Conservation (phyloP, 53 echinoderm and acorn worm species). For the Echinometra lucunter region DNA sequence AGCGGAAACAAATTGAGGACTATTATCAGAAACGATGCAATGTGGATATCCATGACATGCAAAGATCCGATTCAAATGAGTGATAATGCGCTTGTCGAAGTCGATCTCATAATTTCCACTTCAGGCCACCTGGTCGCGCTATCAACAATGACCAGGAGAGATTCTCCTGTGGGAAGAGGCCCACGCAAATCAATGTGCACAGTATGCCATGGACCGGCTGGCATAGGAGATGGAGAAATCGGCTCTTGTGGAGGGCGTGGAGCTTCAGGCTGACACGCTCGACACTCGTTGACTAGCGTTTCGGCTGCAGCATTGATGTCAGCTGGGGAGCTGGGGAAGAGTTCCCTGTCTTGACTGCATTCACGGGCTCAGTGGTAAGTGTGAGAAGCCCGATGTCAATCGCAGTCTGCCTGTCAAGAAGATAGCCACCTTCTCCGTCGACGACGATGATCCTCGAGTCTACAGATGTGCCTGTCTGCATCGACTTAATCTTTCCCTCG, state of each 20-base stretch:
- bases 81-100: background rate
- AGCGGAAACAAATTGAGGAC: background rate
- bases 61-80: background rate
- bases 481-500: background rate
- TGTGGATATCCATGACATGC: background rate
- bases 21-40: background rate
- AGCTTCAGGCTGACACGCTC: no score
- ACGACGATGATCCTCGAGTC: background rate
- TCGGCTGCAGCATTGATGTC: no score
- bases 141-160: background rate
- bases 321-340: no score
- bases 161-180: background rate
- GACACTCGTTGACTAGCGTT: no score
- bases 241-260: conserved; percentile 67
- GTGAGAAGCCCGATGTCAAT: background rate
- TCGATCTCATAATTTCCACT: background rate
- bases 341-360: no score
- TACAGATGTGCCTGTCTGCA: background rate
- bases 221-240: conserved; percentile 21
- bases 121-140: background rate
- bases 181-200: conserved; percentile 1
- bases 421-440: conserved; percentile 47
- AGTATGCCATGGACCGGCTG: conserved; percentile 41
- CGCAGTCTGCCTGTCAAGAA: background rate
- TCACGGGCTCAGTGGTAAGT: background rate